A percentile compares a stretch with the other conserved stretches of the same genome.
These are phyloP conservation scores for Hippoglossus stenolepis DNA, from an alignment of 2,113 vertebrate genomes.

Conservation along the genomic window DNA sequence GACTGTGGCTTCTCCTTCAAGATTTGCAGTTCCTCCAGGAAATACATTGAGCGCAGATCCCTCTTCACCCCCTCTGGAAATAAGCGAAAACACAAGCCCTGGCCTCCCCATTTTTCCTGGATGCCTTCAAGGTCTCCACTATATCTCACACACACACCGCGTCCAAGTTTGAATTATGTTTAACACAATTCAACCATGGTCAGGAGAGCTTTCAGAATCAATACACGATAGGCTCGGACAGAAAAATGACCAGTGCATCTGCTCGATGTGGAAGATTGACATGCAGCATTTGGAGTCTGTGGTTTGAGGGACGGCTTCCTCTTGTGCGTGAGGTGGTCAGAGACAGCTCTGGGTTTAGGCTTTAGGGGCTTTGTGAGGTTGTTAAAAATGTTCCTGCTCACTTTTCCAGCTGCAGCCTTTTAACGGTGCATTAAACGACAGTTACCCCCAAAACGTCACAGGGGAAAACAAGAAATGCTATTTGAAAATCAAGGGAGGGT, in stretches of 20 bases:
- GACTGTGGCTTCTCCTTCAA: slow-evolving; percentile 42
- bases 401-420: slow-evolving; percentile 80
- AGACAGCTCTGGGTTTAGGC: slow-evolving; percentile 66
- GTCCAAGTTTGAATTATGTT: slow-evolving; percentile 43
- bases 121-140: slow-evolving; percentile 61
- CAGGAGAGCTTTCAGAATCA: slow-evolving; percentile 53
- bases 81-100: slow-evolving; percentile 54
- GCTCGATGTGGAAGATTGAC: slow-evolving; percentile 50
- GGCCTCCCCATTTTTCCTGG: slow-evolving; percentile 50
- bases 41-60: slow-evolving; percentile 45
- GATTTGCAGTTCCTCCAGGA: slow-evolving; percentile 61
- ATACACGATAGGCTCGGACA: slow-evolving; percentile 14
- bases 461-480: slow-evolving; percentile 72
- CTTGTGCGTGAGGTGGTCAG: slow-evolving; percentile 67
- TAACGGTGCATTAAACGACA: slow-evolving; percentile 78
- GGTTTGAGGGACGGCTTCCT: slow-evolving; percentile 60
- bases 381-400: slow-evolving; percentile 81
- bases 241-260: slow-evolving; percentile 39
- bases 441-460: slow-evolving; percentile 64
- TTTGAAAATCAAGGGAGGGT: slow-evolving; percentile 75
- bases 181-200: slow-evolving; percentile 39
- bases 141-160: slow-evolving; percentile 41
- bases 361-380: slow-evolving; percentile 78
- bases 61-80: slow-evolving; percentile 25
- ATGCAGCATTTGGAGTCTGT: slow-evolving; percentile 64